Percentiles rank a stretch among this genome's conserved stretches.
These are phyloP conservation scores for Craterocephalus amniculus DNA, from an alignment of 2,797 vertebrate genomes.

Conservation along the genomic window DNA sequence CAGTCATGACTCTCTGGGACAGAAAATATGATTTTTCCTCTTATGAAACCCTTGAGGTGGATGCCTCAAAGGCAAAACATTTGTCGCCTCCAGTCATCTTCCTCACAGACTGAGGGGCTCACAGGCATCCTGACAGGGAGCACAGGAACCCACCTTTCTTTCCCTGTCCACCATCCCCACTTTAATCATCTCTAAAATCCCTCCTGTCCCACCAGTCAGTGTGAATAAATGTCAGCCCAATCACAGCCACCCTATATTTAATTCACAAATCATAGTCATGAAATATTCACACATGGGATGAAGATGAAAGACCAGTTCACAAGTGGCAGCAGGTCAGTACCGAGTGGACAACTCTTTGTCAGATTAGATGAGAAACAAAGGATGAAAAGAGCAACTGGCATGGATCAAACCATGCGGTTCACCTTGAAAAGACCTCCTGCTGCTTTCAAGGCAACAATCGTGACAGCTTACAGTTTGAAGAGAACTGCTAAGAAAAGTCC, in stretches of 20 bases:
- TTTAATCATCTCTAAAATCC: constrained; percentile 40
- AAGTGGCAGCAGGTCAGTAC: constrained; percentile 23
- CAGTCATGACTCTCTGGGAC: constrained; percentile 31
- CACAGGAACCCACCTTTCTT: constrained; percentile 34
- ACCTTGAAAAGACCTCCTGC: constrained; percentile 34
- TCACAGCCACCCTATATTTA: constrained; percentile 71
- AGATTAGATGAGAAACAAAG: neutral
- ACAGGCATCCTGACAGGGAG: constrained; percentile 38
- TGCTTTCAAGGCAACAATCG: constrained; percentile 20
- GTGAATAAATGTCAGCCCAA: constrained; percentile 61
- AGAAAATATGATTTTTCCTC: constrained; percentile 29
- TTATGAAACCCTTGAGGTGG: constrained; percentile 26
- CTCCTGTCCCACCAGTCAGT: constrained; percentile 48
- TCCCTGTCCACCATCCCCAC: constrained; percentile 19
- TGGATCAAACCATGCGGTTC: constrained; percentile 27
- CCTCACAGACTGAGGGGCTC: constrained; percentile 17
- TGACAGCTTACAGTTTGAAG: constrained; percentile 1
- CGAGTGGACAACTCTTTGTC: constrained; percentile 14
- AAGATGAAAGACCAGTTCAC: constrained; percentile 21
- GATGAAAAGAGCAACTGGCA: constrained; percentile 19
- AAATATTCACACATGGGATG: constrained; percentile 72
- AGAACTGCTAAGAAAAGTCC: neutral
- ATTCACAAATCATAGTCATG: constrained; percentile 76
- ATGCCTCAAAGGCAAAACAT: constrained; percentile 39
- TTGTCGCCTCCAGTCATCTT: constrained; percentile 34